These are phyloP conservation scores for Pseudomyrmex flavicornis DNA, from an alignment of 1,140 invertebrate genomes.

Conservation along the genomic window DNA sequence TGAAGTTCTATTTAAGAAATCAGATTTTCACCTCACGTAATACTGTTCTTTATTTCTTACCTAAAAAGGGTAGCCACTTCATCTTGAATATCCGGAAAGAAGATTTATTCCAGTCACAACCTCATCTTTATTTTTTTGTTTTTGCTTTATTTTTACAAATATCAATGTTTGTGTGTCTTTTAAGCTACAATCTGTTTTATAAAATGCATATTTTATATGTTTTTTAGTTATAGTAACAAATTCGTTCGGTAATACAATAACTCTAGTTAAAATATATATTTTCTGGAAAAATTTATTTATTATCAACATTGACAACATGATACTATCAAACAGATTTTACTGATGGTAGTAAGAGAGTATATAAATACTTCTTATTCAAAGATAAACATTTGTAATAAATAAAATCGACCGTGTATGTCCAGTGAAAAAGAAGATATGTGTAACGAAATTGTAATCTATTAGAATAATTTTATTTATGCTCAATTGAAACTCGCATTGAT, in stretches of 20 bases:
- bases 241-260: neutral
- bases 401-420: slow-evolving; percentile 52
- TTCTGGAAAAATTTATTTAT: slow-evolving; percentile 29
- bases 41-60: slow-evolving; percentile 30
- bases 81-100: slow-evolving; percentile 46
- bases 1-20: slow-evolving; percentile 55
- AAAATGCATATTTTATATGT: slow-evolving; percentile 1
- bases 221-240: neutral
- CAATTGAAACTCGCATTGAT: slow-evolving; percentile 69
- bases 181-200: neutral
- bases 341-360: slow-evolving; percentile 12
- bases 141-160: neutral
- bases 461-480: slow-evolving; percentile 62
- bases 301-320: slow-evolving; percentile 33
- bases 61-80: slow-evolving; percentile 35
- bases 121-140: neutral
- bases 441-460: slow-evolving; percentile 55
- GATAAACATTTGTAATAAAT: slow-evolving; percentile 54
- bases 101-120: slow-evolving; percentile 4
- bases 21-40: slow-evolving; percentile 52
- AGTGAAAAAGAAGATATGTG: slow-evolving; percentile 57
- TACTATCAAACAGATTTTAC: neutral
- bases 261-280: slow-evolving; percentile 10
- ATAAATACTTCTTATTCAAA: slow-evolving; percentile 19
- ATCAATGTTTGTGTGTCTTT: neutral